These are phyloP conservation scores for Cyphomyrmex costatus DNA, from an alignment of 1,140 invertebrate species.

Conservation along the genomic window DNA sequence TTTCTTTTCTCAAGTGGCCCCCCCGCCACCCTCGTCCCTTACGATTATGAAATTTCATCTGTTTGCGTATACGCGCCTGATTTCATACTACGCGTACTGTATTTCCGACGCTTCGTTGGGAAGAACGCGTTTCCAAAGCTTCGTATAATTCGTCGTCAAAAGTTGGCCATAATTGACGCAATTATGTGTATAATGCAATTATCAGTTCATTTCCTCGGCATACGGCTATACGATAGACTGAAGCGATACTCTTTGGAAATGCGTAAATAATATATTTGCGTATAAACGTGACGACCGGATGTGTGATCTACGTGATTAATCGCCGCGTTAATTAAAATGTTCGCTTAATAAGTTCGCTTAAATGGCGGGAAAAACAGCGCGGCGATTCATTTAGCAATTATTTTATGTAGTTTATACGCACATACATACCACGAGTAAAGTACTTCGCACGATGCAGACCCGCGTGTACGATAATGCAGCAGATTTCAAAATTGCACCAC, in stretches of 20 bases:
- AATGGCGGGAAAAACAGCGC: constrained; percentile 71
- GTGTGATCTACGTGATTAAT: constrained; percentile 77
- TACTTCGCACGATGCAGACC: constrained; percentile 38
- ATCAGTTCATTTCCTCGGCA: constrained; percentile 52
- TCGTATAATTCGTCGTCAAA: constrained; percentile 47
- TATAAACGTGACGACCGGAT: constrained; percentile 58
- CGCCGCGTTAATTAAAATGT: constrained; percentile 76
- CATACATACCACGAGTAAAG: constrained; percentile 50
- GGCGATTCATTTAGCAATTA: constrained; percentile 78
- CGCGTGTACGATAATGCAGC: constrained; percentile 58
- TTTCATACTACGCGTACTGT: background rate
- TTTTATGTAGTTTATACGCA: constrained; percentile 69
- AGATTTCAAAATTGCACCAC: constrained; percentile 60
- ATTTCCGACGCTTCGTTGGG: background rate
- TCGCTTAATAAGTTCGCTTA: constrained; percentile 75
- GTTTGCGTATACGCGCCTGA: constrained; percentile 37
- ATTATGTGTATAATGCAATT: constrained; percentile 51
- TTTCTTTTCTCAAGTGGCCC: constrained; percentile 43
- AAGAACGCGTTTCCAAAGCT: constrained; percentile 24
- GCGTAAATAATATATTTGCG: constrained; percentile 65
- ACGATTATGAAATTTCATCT: constrained; percentile 68
- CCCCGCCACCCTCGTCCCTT: background rate
- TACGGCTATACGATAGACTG: constrained; percentile 11
- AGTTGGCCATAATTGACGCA: constrained; percentile 52
- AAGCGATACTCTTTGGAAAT: constrained; percentile 55